A percentile compares a stretch with the other conserved stretches of the same genome.
These are phyloP conservation scores for Tokudaia muenninki DNA, from an alignment of 2,797 vertebrate species.

Conservation along the genomic window DNA sequence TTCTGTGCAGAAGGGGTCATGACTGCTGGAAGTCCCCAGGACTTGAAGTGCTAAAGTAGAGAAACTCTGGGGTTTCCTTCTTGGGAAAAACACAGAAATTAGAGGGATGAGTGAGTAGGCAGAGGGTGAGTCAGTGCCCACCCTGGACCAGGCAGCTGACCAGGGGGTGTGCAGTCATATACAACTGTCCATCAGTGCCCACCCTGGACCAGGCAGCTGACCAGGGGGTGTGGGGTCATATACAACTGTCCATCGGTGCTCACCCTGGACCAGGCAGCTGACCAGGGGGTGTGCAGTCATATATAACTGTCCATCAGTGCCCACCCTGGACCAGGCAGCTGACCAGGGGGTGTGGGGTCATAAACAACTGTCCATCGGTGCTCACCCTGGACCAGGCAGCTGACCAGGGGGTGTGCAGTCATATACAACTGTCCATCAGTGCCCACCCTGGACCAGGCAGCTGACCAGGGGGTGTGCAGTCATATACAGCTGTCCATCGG, in stretches of 20 bases:
- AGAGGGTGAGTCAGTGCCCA: conserved; percentile 8
- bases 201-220: too few species aligned
- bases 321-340: too few species aligned
- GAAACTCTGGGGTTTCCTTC: conserved; percentile 34
- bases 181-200: background rate
- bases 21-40: background rate
- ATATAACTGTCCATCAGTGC: background rate
- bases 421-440: too few species aligned
- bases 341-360: too few species aligned
- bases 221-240: background rate
- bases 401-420: too few species aligned
- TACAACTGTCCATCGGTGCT: background rate
- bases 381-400: too few species aligned
- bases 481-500: too few species aligned
- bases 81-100: background rate
- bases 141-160: background rate
- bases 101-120: conserved; percentile 28
- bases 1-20: background rate
- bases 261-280: too few species aligned
- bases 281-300: background rate
- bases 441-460: too few species aligned
- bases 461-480: too few species aligned
- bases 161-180: background rate
- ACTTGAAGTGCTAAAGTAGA: background rate
- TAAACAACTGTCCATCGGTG: too few species aligned